Conservation (phyloP, 30 jellyfish, hydroid and myxozoan genomes). For the Mastigias papua region DNA sequence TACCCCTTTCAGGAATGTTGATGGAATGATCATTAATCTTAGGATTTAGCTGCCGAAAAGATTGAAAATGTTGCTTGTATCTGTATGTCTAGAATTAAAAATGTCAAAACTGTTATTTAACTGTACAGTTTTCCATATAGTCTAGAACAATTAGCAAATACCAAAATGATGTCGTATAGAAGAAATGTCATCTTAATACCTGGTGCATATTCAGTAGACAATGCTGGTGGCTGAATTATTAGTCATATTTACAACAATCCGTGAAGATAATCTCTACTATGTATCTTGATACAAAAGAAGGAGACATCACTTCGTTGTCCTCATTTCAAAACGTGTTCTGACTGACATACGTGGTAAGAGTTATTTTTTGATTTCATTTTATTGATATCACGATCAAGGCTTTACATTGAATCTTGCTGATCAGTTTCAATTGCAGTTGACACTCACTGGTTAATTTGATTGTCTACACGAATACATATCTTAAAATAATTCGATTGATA, state of each 20-base stretch:
- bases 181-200: background rate
- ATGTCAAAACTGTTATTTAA: background rate
- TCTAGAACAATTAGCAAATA: background rate
- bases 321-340: background rate
- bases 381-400: background rate
- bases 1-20: background rate
- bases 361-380: background rate
- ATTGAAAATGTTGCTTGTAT: background rate
- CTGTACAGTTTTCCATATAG: background rate
- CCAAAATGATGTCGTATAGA: background rate
- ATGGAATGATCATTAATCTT: background rate
- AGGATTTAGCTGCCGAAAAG: background rate
- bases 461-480: too few species aligned
- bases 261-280: background rate
- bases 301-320: background rate
- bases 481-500: too few species aligned
- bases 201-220: background rate
- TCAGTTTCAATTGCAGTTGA: background rate
- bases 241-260: background rate
- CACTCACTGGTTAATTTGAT: too few species aligned
- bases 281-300: background rate
- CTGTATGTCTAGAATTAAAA: background rate
- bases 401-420: background rate
- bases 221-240: background rate
- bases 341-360: background rate